phyloP scores from a whole-genome alignment of 2,888 invertebrate genomes.

The Mesopsocus fuscifrons region DNA sequence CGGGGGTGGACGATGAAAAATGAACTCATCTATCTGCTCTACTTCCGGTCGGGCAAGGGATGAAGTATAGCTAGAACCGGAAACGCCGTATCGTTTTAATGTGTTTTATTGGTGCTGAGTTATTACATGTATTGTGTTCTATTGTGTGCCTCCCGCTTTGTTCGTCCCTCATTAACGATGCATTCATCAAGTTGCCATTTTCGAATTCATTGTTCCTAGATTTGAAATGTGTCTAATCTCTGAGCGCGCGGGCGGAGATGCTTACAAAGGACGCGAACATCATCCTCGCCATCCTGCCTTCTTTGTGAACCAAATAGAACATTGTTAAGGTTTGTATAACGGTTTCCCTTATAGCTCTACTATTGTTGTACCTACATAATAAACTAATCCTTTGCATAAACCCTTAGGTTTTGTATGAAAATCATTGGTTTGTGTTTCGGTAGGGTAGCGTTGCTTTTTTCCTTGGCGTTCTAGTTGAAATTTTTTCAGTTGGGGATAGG shows the following conservation, averaged over 20 bases:
- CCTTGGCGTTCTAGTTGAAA: too few species aligned
- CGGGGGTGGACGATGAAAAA: neutral
- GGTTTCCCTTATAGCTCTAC: too few species aligned
- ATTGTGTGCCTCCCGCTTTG: neutral
- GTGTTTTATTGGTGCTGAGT: slow-evolving; percentile 10
- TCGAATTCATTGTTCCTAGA: neutral
- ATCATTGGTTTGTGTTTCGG: too few species aligned
- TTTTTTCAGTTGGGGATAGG: too few species aligned
- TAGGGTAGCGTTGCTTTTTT: too few species aligned
- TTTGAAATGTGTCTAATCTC: neutral
- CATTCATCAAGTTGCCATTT: slow-evolving; percentile 10
- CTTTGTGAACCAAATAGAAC: neutral
- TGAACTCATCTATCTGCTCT: neutral
- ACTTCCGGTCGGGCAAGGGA: neutral
- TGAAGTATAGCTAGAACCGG: neutral
- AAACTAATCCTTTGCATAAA: too few species aligned
- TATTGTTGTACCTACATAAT: too few species aligned
- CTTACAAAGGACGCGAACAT: neutral
- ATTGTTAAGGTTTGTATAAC: neutral
- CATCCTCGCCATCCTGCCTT: neutral
- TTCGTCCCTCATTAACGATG: slow-evolving; percentile 8
- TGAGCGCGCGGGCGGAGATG: neutral
- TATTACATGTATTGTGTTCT: slow-evolving; percentile 4
- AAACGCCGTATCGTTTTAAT: slow-evolving; percentile 5
- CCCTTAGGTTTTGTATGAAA: too few species aligned